A percentile compares a stretch with the other conserved stretches of the same genome.
phyloP scores from a whole-genome alignment of 2,888 invertebrate genomes.

The Notodonta ziczac region DNA sequence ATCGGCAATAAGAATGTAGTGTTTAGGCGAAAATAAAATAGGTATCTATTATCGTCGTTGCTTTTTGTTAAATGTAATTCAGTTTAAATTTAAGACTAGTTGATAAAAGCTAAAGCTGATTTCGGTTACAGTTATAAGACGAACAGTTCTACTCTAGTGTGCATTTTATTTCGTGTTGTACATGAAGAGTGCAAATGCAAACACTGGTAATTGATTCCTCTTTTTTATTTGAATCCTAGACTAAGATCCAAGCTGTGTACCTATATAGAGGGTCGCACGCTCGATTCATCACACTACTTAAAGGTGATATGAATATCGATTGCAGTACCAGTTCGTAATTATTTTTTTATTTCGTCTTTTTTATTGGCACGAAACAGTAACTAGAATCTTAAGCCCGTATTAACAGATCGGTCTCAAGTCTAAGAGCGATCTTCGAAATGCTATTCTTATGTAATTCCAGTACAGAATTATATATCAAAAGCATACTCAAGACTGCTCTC shows the following conservation, averaged over 20 bases:
- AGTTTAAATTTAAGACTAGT: conserved; percentile 14
- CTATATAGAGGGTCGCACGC: background rate
- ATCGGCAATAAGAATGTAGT: conserved; percentile 13
- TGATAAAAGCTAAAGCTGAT: conserved; percentile 21
- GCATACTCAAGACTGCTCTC: too few relatives aligned
- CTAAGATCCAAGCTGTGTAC: background rate
- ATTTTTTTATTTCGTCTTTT: too few relatives aligned
- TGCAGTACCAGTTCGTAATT: too few relatives aligned
- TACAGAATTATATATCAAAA: too few relatives aligned
- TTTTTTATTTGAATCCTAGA: background rate
- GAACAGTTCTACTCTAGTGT: conserved; percentile 6
- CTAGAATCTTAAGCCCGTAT: too few relatives aligned
- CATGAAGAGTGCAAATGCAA: background rate
- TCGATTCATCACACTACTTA: background rate
- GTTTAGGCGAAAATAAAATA: conserved; percentile 13
- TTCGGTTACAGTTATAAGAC: conserved; percentile 17
- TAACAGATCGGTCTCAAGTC: too few relatives aligned
- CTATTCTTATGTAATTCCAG: too few relatives aligned
- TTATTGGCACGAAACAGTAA: too few relatives aligned
- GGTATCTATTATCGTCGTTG: conserved; percentile 10
- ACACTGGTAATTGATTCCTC: background rate
- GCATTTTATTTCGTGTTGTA: conserved; percentile 5
- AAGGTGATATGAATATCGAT: too few relatives aligned
- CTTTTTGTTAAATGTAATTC: conserved; percentile 14
- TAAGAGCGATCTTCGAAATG: too few relatives aligned